Base-by-base conservation (phyloP, 2,888 invertebrate species). In the Polymixis lichenea region DNA sequence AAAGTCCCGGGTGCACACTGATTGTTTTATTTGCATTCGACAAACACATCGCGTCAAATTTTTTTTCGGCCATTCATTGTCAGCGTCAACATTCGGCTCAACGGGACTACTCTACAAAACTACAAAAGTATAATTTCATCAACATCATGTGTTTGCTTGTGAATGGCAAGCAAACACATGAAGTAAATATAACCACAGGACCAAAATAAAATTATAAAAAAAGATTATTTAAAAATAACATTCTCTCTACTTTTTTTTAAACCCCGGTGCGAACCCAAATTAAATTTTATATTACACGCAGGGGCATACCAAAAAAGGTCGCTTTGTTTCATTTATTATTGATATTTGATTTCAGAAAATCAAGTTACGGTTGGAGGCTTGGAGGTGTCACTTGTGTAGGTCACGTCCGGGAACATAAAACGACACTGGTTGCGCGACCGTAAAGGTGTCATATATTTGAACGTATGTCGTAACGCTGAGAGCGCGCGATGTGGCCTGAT, bases 311-410 rank as follows among this genome's bases (percentile, higher is more conserved):
- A 38, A 76, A 67, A 60, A 64, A 56, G 49, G 38, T 70, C n/a
- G 15, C 55, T 67, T 84, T 81, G 56, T 75, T 82, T 72, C 6
- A 78, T 75, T 86, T 78, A 75, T 71, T 82, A 72, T 77, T 84
- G 79, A 76, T 84, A 84, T 82, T 79, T 82, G 68, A 79, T 76
- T 86, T 82, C 72, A 75, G 72, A 53, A 72, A 77, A 86, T 66
- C 61, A 72, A 84, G 78, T 80, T 78, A 79, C 64, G 62, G 55
- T 69, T 58, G 19, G 43, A 64, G 66, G 58, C 71, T 66, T 58
- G 19, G 43, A 64, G 64, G 61, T 75, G 73, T 64, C 77, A 72
- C 69, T 75, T 56, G 25, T 32, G 43, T 71, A 73, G 64, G 77
- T 77, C 82, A 84, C 79, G 77, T 79, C 61, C 65, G 70, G 70